phyloP scores from a whole-genome alignment of 2,888 invertebrate species.

The Stramonita haemastoma region DNA sequence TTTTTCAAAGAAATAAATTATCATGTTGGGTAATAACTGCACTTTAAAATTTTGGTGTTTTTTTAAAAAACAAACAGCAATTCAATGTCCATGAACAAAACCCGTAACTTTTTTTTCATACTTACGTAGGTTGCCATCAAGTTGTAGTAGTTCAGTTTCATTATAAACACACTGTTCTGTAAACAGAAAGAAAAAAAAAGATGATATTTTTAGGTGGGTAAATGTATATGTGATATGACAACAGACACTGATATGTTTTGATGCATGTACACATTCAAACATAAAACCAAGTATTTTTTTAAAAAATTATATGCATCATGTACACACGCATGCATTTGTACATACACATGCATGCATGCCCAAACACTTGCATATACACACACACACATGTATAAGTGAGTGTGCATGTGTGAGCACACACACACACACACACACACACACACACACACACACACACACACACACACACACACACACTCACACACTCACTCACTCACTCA shows the following conservation, averaged over 20 bases:
- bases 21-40: too few species aligned
- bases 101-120: not conserved
- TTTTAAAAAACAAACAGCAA: too few species aligned
- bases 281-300: too few species aligned
- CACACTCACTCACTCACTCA: not conserved
- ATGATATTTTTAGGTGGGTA: not conserved
- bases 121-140: conserved; percentile 69
- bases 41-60: too few species aligned
- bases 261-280: not conserved
- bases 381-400: not conserved
- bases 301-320: too few species aligned
- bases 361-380: not conserved
- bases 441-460: conserved; percentile 8
- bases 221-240: conserved; percentile 19
- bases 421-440: not conserved
- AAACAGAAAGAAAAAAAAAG: conserved; percentile 42
- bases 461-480: not conserved
- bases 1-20: too few species aligned
- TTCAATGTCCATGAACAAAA: too few species aligned
- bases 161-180: conserved; percentile 71
- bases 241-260: not conserved
- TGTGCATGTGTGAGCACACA: not conserved
- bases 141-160: conserved; percentile 73
- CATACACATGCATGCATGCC: not conserved
- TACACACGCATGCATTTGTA: too few species aligned